Percentiles rank a stretch among this genome's conserved stretches.
Evolutionary conservation across 2,113 vertebrate genomes (phyloP).

Genomic region (Phrynosoma blainvillii): DNA sequence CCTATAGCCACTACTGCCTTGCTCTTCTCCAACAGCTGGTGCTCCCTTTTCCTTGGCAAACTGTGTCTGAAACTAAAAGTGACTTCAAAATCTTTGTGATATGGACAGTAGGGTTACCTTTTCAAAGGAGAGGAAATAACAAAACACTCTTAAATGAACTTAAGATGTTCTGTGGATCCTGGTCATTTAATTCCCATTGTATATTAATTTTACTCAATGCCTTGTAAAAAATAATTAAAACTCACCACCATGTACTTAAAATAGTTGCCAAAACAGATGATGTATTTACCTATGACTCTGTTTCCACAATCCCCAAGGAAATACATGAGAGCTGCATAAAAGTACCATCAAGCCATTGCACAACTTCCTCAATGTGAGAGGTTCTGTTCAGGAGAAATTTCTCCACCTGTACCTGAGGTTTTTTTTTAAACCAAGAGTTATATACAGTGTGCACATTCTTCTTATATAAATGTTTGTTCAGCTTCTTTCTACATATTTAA

Average conservation of each 20-base stretch:
- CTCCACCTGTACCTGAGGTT: not conserved
- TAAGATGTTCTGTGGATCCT: not conserved
- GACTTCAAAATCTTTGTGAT: not conserved
- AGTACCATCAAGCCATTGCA: not conserved
- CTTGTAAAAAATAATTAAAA: constrained; percentile 35
- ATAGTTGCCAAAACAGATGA: not conserved
- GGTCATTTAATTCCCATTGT: constrained; percentile 4
- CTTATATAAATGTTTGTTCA: no score
- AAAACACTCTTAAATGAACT: not conserved
- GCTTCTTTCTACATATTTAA: not conserved
- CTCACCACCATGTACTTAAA: constrained; percentile 34
- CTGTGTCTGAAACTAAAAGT: not conserved
- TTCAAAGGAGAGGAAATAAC: not conserved
- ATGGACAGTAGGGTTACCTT: not conserved
- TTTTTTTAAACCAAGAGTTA: not conserved
- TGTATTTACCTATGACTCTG: not conserved
- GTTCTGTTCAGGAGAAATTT: not conserved
- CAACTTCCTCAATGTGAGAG: not conserved
- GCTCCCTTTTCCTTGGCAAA: not conserved
- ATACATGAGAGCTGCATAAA: not conserved
- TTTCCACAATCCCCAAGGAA: not conserved
- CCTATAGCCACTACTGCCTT: not conserved
- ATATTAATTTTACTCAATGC: not conserved
- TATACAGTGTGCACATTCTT: not conserved
- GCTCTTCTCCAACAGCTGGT: not conserved